Base-by-base conservation (phyloP, 2,797 vertebrate species). In the Chaunax sp. region DNA sequence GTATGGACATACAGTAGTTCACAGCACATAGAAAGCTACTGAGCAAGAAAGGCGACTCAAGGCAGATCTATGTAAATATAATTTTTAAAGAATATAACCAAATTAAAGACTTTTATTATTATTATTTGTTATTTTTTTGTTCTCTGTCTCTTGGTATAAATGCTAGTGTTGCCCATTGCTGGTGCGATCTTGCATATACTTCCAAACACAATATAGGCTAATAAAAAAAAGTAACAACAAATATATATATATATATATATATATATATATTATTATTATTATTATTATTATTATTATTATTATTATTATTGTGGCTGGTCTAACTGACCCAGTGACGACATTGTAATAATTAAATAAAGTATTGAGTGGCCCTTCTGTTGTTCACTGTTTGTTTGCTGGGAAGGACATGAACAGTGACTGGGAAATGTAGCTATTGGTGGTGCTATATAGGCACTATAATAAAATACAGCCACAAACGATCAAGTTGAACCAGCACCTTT, bases 11-110 rank as follows among this genome's bases (percentile, higher is more conserved):
- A 41, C n/a, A n/a, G n/a, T n/a, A n/a, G 38, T 40, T 47, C 6
- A 68, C 13, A 47, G 23, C 11, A 49, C 16, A 11, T 14, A 18
- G 20, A 28, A 7, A 30, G 26, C 47, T 51, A 40, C 25, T 50
- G 23, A 43, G 60, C 18, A 56, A 20, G 5, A 16, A n/a, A 37
- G 14, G 12, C 2, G 15, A 15, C 22, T 47, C 26, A 19, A 6
- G 11, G 20, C 23, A 25, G 25, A 54, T 43, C n/a, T 2, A 43
- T 85, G 80, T 82, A 77, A 63, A 81, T 86, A 67, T 45, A 0
- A 23, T 37, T 44, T 74, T 71, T 20, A 52, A 77, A 51, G 33
- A 77, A 63, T 81, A 38, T 71, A 55, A 76, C 78, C 69, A 68
- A 80, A 81, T 52, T 1, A 64, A 67, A 70, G 46, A 60, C 57